Percentiles rank a stretch among this genome's conserved stretches.
Evolutionary conservation across 2,888 invertebrate genomes (phyloP).

Genomic region (Abrostola tripartita): DNA sequence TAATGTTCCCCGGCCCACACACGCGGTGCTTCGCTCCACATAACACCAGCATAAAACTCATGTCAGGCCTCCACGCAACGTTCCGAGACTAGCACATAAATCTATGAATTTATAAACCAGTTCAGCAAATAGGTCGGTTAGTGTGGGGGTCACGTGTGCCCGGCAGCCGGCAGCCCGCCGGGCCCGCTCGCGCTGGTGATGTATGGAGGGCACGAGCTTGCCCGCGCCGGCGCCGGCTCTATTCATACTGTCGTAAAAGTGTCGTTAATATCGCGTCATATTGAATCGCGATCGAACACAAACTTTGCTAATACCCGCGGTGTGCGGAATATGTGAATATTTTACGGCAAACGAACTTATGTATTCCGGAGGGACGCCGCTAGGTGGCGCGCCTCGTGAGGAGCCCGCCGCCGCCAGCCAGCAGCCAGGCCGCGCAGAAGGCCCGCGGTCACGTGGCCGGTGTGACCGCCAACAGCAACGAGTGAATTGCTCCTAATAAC

Average conservation of each 20-base stretch:
- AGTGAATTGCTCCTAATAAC: too few relatives aligned
- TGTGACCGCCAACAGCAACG: too few relatives aligned
- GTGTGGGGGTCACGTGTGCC: slow-evolving; percentile 30
- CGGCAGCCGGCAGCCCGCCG: background rate
- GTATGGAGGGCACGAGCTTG: slow-evolving; percentile 19
- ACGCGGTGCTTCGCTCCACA: slow-evolving; percentile 16
- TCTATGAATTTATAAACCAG: slow-evolving; percentile 44
- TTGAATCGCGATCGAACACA: slow-evolving; percentile 39
- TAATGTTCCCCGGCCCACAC: slow-evolving; percentile 34
- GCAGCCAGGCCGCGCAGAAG: slow-evolving; percentile 21
- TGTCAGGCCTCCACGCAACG: slow-evolving; percentile 22
- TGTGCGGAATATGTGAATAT: slow-evolving; percentile 30
- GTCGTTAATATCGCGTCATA: slow-evolving; percentile 37
- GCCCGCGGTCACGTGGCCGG: background rate
- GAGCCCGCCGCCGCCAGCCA: too few relatives aligned
- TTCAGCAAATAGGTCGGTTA: slow-evolving; percentile 33
- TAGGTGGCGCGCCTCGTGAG: slow-evolving; percentile 9
- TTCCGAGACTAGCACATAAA: slow-evolving; percentile 33
- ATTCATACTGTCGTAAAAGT: slow-evolving; percentile 40
- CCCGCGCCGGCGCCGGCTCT: slow-evolving; percentile 20
- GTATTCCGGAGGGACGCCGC: slow-evolving; percentile 31
- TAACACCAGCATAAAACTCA: slow-evolving; percentile 27
- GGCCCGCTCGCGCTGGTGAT: slow-evolving; percentile 21
- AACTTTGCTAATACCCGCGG: slow-evolving; percentile 31
- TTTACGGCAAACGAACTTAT: slow-evolving; percentile 44